Evolutionary conservation across 2,888 invertebrate species (phyloP).

Genomic region (Tenthredo notha): DNA sequence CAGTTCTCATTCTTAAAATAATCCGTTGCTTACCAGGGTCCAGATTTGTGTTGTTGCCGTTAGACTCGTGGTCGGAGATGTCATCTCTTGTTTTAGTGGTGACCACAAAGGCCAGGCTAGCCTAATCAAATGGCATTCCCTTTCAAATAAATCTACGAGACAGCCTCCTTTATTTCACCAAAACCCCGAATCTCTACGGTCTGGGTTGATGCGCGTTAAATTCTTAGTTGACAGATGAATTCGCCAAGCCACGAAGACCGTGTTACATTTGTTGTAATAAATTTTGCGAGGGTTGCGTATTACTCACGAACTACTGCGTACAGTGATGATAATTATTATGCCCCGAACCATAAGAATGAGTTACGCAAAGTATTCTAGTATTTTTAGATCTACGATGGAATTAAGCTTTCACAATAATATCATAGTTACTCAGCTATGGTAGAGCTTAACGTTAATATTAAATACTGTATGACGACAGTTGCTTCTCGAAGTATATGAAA

Average conservation of each 20-base stretch:
- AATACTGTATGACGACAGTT: background rate
- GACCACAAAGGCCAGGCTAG: slow-evolving; percentile 35
- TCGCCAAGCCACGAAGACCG: slow-evolving; percentile 20
- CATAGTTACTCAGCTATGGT: background rate
- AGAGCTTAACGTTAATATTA: background rate
- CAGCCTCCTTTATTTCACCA: slow-evolving; percentile 42
- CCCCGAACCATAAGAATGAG: background rate
- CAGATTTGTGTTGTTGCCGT: slow-evolving; percentile 46
- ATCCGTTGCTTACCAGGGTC: slow-evolving; percentile 8
- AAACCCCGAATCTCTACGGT: slow-evolving; percentile 33
- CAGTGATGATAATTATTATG: slow-evolving; percentile 5
- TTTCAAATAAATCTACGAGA: slow-evolving; percentile 36
- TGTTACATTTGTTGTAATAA: slow-evolving; percentile 27
- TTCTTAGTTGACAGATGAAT: slow-evolving; percentile 40
- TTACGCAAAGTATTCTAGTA: background rate
- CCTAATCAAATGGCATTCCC: slow-evolving; percentile 42
- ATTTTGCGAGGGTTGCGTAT: slow-evolving; percentile 18
- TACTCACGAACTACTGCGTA: slow-evolving; percentile 11
- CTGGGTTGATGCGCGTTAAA: slow-evolving; percentile 24
- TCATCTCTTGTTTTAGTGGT: slow-evolving; percentile 45
- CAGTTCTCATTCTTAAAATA: slow-evolving; percentile 30
- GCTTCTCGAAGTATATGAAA: slow-evolving; percentile 19
- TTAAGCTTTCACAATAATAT: background rate
- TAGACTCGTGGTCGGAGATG: slow-evolving; percentile 32
- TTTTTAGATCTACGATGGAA: background rate